phyloP scores from a whole-genome alignment of 2,797 vertebrate genomes.

The Hylomyscus alleni region DNA sequence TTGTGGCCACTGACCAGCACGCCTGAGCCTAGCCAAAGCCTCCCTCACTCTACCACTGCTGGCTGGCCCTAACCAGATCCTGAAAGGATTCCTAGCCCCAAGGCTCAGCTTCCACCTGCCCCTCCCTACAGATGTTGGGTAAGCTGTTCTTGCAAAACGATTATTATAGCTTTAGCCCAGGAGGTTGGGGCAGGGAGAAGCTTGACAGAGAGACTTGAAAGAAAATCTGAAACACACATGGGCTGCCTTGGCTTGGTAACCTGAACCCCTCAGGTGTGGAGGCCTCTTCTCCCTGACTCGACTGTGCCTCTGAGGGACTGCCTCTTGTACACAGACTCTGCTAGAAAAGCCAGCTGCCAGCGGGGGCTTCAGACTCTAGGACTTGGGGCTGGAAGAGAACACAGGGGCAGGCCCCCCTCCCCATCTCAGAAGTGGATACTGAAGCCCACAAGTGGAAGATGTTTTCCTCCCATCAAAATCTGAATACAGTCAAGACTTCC shows the following conservation, averaged over 20 bases:
- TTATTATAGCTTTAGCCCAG: no score
- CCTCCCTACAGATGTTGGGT: conserved; percentile 1
- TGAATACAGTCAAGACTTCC: neutral
- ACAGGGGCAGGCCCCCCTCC: neutral
- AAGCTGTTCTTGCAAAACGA: conserved; percentile 22
- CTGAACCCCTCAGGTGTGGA: conserved; percentile 60
- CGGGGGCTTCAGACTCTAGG: neutral
- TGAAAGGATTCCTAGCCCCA: conserved; percentile 44
- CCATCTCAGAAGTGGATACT: neutral
- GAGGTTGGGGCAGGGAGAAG: conserved; percentile 51
- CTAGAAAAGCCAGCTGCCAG: neutral
- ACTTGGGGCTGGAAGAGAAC: neutral
- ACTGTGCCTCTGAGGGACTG: neutral
- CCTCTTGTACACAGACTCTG: neutral
- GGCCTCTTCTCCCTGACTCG: rapidly evolving
- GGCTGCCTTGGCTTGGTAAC: conserved; percentile 47
- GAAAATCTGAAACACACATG: conserved; percentile 76
- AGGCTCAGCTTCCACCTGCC: neutral
- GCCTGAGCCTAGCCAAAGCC: conserved; percentile 25
- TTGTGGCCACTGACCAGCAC: neutral
- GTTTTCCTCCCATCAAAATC: neutral
- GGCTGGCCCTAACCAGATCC: conserved; percentile 76
- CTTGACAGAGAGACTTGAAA: conserved; percentile 52
- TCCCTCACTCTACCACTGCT: neutral
- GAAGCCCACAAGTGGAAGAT: neutral